A percentile compares a stretch with the other conserved stretches of the same genome.
Evolutionary conservation across 2,797 vertebrate species (phyloP).

Genomic region (Arctocebus calabarensis): DNA sequence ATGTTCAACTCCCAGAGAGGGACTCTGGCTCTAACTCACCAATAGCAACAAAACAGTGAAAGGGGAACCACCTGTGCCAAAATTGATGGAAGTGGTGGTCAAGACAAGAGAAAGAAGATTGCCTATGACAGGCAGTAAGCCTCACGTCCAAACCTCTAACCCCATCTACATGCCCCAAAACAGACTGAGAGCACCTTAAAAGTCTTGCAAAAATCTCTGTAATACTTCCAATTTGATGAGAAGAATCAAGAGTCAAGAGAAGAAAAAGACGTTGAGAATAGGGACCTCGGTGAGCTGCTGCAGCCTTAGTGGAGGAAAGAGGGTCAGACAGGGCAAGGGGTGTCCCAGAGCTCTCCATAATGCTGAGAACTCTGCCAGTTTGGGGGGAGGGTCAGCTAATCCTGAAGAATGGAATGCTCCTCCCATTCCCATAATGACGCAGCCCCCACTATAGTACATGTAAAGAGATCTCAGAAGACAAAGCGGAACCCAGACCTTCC

Average conservation of each 20-base stretch:
- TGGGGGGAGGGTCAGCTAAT: no score
- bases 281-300: neutral
- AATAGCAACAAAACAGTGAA: neutral
- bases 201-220: neutral
- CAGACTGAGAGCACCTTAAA: neutral
- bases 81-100: neutral
- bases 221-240: neutral
- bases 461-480: neutral
- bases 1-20: neutral
- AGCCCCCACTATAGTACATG: neutral
- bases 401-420: fast-evolving
- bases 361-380: neutral
- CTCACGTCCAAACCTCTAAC: neutral
- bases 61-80: neutral
- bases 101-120: neutral
- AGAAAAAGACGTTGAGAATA: neutral
- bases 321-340: neutral
- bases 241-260: neutral
- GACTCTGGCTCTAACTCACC: neutral
- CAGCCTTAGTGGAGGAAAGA: neutral
- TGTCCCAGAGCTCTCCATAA: neutral
- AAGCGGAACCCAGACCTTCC: neutral
- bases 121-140: neutral
- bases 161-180: neutral
- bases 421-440: neutral